phyloP scores from a whole-genome alignment of 2,888 invertebrate genomes.

The Halictus ligatus region DNA sequence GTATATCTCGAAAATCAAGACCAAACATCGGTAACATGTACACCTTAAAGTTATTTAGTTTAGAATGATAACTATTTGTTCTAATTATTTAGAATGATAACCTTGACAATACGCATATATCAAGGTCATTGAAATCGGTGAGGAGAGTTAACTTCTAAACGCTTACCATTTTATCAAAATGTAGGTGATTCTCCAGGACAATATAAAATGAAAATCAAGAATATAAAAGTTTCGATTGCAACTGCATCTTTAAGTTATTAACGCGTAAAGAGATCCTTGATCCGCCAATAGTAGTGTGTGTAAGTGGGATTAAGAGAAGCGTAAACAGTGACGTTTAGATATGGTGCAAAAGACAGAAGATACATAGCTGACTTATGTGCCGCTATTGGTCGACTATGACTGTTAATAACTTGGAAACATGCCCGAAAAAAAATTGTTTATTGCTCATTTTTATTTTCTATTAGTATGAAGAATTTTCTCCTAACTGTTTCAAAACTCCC shows the following conservation, averaged over 20 bases:
- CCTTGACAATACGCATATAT: not conserved
- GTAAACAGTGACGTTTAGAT: not conserved
- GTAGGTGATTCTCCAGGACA: not conserved
- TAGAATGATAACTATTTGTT: no score
- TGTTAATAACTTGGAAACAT: not conserved
- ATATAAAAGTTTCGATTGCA: not conserved
- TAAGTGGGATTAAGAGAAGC: not conserved
- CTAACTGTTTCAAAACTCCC: not conserved
- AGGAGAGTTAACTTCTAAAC: not conserved
- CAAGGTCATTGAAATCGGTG: not conserved
- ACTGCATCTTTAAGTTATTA: not conserved
- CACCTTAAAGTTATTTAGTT: no score
- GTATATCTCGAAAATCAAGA: no score
- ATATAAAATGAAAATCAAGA: not conserved
- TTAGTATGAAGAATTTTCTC: not conserved
- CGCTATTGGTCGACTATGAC: not conserved
- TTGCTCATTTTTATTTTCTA: not conserved
- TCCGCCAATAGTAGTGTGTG: not conserved
- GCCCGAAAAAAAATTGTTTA: not conserved
- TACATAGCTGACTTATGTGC: not conserved
- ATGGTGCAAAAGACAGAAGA: not conserved
- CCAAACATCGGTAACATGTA: no score
- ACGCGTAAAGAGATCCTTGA: not conserved
- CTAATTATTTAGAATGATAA: no score
- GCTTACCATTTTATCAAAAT: not conserved